A percentile compares a stretch with the other conserved stretches of the same genome.
Evolutionary conservation across 2,113 vertebrate genomes (phyloP).

Genomic region (Sarotherodon lohbergeri): DNA sequence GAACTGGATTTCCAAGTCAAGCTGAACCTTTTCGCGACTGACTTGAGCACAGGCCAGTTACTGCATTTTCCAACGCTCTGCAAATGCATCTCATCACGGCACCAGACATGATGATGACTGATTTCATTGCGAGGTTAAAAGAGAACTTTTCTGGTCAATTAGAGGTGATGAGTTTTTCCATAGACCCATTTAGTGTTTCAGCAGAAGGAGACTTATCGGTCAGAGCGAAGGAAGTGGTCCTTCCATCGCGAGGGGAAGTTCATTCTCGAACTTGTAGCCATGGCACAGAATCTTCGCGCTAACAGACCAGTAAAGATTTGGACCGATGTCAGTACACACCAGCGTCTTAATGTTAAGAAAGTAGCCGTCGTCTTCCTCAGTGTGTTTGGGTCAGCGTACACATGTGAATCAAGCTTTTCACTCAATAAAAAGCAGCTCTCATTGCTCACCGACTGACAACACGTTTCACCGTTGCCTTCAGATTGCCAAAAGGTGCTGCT

Average conservation of each 20-base stretch:
- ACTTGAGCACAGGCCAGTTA: too few relatives aligned
- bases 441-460: not conserved
- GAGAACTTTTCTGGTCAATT: too few relatives aligned
- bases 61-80: too few relatives aligned
- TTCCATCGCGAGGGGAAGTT: not conserved
- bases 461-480: rapidly evolving
- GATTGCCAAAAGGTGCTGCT: not conserved
- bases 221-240: not conserved
- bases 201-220: not conserved
- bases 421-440: not conserved
- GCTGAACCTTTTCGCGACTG: too few relatives aligned
- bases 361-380: not conserved
- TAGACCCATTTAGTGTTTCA: not conserved
- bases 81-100: too few relatives aligned
- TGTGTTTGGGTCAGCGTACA: not conserved
- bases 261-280: not conserved
- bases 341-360: not conserved
- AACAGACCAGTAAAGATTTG: not conserved
- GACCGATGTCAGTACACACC: not conserved
- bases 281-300: not conserved
- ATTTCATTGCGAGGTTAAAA: too few relatives aligned
- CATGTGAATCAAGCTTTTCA: not conserved
- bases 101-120: too few relatives aligned
- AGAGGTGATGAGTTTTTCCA: too few relatives aligned
- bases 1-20: too few relatives aligned